Base-by-base conservation (phyloP, 2,888 invertebrate genomes). In the Tuberolachnus salignus region DNA sequence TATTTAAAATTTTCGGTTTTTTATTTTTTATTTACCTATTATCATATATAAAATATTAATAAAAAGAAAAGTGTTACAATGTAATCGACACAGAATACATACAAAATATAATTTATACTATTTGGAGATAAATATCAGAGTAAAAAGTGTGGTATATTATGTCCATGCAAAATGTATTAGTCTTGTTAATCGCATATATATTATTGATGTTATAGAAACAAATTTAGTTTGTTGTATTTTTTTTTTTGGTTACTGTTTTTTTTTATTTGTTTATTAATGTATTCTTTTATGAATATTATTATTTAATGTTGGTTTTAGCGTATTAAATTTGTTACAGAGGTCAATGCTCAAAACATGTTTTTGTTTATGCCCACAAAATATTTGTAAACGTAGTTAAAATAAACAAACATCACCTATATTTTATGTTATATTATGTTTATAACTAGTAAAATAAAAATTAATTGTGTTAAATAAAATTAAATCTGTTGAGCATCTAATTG, bases 261-360 rank as follows among this genome's bases (percentile, higher is more conserved):
- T 59, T 46, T 26, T 72, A 61, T 51, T 51, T 10, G 21, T 73
- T 21, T 42, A 16, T 49, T 3, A 34, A 51, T 61, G 26, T 19
- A 51, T 61, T 51, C 19, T 51, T 49, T 34, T 73, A 51, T 61
- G 16, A 51, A 59, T 34, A 34, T 34, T 34, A 4, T 34, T 34
- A 63, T 63, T 34, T n/a, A 8, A 59, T 16, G 14, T 49, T 66
- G 34, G 69, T 44, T 71, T 51, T 73, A 49, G 10, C 49, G 19
- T 61, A 72, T 61, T 72, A 61, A 73, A 73, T 51, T 61, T 63
- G 51, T 72, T 72, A 49, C 61, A 9, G 19, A 34, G 51, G 3
- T 0, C 55, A 70, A 70, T 14, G 10, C 16, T 70, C 14, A n/a
- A 55, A 53, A 44, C 49, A n/a, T n/a, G 26, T 13, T 59, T 34